Conservation (phyloP, 2,888 invertebrate species). For the Epinotia bilunana region DNA sequence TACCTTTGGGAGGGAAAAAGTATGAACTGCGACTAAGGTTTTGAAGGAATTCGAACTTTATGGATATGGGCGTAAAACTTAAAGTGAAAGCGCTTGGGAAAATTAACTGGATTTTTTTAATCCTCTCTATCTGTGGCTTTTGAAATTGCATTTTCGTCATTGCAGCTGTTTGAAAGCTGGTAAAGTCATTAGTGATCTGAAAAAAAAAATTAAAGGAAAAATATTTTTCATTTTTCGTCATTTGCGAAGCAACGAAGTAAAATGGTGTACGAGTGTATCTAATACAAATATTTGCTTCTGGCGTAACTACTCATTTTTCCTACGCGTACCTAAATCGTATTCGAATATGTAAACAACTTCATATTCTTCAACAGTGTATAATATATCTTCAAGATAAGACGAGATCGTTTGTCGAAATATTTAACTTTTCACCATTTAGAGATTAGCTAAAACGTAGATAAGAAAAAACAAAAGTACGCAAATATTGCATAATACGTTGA, state of each 20-base stretch:
- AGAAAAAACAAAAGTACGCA: no score
- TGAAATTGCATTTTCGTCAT: slow-evolving; percentile 9
- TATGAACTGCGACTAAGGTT: neutral
- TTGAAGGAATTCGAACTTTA: slow-evolving; percentile 1
- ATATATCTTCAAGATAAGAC: neutral
- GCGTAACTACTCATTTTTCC: neutral
- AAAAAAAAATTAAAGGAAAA: neutral
- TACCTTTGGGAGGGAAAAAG: neutral
- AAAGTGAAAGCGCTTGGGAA: neutral
- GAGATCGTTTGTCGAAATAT: neutral
- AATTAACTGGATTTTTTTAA: neutral
- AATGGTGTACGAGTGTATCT: neutral
- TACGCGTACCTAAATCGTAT: neutral
- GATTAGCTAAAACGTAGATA: no score
- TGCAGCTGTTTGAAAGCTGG: neutral
- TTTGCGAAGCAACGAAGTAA: neutral
- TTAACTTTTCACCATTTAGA: neutral
- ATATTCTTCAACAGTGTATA: neutral
- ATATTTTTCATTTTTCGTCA: neutral
- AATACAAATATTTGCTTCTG: neutral
- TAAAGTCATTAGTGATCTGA: neutral
- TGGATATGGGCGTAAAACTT: neutral
- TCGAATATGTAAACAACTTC: neutral
- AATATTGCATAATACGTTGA: neutral
- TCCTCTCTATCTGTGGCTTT: neutral